Percentiles rank a stretch among this genome's conserved stretches.
Evolutionary conservation across 2,888 invertebrate genomes (phyloP).

Genomic region (Drosophila aldrichi): DNA sequence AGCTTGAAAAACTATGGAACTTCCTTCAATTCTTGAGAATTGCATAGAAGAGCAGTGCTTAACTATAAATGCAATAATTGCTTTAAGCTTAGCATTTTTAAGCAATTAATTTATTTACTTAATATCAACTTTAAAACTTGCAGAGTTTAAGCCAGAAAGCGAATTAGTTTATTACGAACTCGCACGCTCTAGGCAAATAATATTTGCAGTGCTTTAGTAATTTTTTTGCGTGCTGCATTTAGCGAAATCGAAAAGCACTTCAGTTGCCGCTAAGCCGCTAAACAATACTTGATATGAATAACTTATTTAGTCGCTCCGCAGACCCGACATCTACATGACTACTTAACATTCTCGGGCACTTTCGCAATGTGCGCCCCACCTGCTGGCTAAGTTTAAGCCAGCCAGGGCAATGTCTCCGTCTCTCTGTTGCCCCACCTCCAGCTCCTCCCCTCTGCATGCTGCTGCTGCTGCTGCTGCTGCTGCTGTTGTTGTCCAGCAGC

Average conservation of each 20-base stretch:
- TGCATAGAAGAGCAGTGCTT: neutral
- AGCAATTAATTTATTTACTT: neutral
- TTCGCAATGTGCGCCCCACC: constrained; percentile 21
- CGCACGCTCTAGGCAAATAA: neutral
- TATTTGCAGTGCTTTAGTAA: neutral
- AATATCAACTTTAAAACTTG: neutral
- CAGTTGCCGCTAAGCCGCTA: constrained; percentile 56
- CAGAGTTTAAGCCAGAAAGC: neutral
- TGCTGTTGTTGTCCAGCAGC: constrained; percentile 46
- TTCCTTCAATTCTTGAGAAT: neutral
- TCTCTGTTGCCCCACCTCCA: neutral
- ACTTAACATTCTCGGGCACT: constrained; percentile 57
- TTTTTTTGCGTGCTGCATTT: constrained; percentile 9
- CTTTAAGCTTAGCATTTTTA: neutral
- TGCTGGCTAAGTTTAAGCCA: constrained; percentile 42
- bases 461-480: neutral
- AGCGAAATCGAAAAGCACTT: constrained; percentile 47
- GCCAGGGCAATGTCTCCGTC: constrained; percentile 25
- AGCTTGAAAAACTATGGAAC: rapidly evolving
- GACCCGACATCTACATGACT: constrained; percentile 54
- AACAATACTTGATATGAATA: constrained; percentile 64
- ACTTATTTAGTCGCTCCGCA: constrained; percentile 57
- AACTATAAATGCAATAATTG: too few relatives aligned
- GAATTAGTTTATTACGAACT: neutral
- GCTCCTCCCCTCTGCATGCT: neutral